Conservation (phyloP, 1,140 invertebrate genomes). For the Cherax destructor region DNA sequence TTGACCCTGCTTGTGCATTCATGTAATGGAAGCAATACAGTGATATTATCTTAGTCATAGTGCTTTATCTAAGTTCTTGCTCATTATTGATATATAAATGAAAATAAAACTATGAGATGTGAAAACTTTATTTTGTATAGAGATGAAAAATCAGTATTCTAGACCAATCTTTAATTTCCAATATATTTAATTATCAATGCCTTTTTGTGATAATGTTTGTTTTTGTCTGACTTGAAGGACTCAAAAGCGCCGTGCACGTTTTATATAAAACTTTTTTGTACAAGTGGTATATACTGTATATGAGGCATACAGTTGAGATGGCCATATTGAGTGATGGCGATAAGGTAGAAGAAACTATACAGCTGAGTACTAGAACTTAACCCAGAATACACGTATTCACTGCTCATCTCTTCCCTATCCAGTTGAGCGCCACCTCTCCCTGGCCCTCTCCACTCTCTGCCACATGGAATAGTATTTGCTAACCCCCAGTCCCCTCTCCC, state of each 20-base stretch:
- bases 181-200: constrained; percentile 70
- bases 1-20: constrained; percentile 67
- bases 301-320: neutral
- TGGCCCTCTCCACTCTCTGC: neutral
- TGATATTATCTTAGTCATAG: constrained; percentile 71
- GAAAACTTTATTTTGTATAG: constrained; percentile 70
- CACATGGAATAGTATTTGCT: constrained; percentile 8
- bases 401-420: neutral
- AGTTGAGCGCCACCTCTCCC: neutral
- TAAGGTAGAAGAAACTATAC: neutral
- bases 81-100: constrained; percentile 68
- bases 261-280: constrained; percentile 54
- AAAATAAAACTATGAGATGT: constrained; percentile 59
- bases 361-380: neutral
- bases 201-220: constrained; percentile 70
- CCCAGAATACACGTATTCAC: neutral
- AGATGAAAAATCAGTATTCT: constrained; percentile 68
- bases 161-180: constrained; percentile 70
- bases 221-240: constrained; percentile 67
- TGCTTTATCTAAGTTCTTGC: constrained; percentile 70
- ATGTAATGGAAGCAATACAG: constrained; percentile 70
- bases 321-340: neutral
- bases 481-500: constrained; percentile 18
- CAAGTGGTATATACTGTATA: constrained; percentile 22
- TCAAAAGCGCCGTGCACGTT: constrained; percentile 55